Evolutionary conservation across 2,888 invertebrate species (phyloP), one percentile per base, ranked within the genome.

Genomic region (Patella ulyssiponensis): DNA sequence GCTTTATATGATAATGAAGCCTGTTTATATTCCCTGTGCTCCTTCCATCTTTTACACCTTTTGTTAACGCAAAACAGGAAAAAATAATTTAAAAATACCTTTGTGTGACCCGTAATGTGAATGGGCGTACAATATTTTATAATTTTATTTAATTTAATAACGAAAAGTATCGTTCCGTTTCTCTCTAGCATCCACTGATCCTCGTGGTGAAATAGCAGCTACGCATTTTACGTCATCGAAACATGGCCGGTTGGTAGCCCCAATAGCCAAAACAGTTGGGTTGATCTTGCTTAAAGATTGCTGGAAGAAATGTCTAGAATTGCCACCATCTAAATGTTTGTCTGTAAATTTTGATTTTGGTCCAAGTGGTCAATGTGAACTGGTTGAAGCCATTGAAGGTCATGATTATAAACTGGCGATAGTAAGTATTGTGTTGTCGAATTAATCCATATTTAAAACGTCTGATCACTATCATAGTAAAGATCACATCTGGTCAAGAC

Each of bases 281-380:
- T 3, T 33, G 53, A 70, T 81, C 7, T 77, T 80, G 33, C 79
- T 81, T 12, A 81, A 79, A 7, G 78, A 76, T 5, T 87, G 87
- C 79, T 85, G 85, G 14, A 76, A 76, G 52, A 17, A 79, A 7
- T 87, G 87, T 76, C 52, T 82, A 15, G 54, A 73, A 2, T 56
- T 81, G 56, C 77, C 75, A 2, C 77, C 77, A 17, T 70, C 79
- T 20, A 80, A 83, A 54, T 88, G 88, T 74, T 77, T 83, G 72
- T 86, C 86, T 73, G 83, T 88, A 72, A 88, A 88, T 80, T 88
- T 81, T 74, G 84, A 88, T 80, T 83, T 79, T 71, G 81, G 83
- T 5, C 64, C 75, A n/a, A 75, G 53, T 17, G 80, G 81, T 20
- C 69, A 64, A 4, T 88, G 88, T 82, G 85, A 88, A 80, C 78